Evolutionary conservation across 2,888 invertebrate species (phyloP).

Genomic region (Craniophora ligustri): DNA sequence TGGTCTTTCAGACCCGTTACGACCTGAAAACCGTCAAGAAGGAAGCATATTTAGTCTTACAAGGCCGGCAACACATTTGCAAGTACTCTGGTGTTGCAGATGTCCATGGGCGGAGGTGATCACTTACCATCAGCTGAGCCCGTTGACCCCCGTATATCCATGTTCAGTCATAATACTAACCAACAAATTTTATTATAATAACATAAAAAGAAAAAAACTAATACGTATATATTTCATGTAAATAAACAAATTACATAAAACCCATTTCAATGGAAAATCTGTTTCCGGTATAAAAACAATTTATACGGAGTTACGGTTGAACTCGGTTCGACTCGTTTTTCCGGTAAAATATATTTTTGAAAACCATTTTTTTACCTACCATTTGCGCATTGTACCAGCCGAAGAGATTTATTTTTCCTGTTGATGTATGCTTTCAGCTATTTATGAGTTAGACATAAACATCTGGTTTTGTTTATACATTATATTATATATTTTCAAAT

Average conservation of each 20-base stretch:
- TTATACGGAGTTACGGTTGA: constrained; percentile 30
- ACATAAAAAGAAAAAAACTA: too few relatives aligned
- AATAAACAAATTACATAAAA: not conserved
- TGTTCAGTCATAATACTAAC: too few relatives aligned
- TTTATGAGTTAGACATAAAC: constrained; percentile 16
- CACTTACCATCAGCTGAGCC: too few relatives aligned
- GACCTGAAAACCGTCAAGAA: too few relatives aligned
- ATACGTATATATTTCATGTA: not conserved
- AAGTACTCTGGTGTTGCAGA: too few relatives aligned
- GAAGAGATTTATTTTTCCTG: constrained; percentile 28
- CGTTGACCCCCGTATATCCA: too few relatives aligned
- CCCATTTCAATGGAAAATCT: constrained; percentile 28
- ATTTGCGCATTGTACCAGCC: constrained; percentile 31
- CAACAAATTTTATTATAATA: too few relatives aligned
- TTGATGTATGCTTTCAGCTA: constrained; percentile 25
- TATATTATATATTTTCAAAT: too few relatives aligned
- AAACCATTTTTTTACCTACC: constrained; percentile 29
- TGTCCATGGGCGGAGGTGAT: too few relatives aligned
- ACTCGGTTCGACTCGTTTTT: constrained; percentile 39
- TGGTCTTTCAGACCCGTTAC: too few relatives aligned
- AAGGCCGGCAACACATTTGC: too few relatives aligned
- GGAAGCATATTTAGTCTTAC: too few relatives aligned
- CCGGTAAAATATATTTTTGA: constrained; percentile 38
- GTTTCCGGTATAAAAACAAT: constrained; percentile 36
- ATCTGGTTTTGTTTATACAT: not conserved